Evolutionary conservation across 1,140 invertebrate genomes (phyloP), one percentile per base, ranked within the genome.

Genomic region (Uloborus diversus): DNA sequence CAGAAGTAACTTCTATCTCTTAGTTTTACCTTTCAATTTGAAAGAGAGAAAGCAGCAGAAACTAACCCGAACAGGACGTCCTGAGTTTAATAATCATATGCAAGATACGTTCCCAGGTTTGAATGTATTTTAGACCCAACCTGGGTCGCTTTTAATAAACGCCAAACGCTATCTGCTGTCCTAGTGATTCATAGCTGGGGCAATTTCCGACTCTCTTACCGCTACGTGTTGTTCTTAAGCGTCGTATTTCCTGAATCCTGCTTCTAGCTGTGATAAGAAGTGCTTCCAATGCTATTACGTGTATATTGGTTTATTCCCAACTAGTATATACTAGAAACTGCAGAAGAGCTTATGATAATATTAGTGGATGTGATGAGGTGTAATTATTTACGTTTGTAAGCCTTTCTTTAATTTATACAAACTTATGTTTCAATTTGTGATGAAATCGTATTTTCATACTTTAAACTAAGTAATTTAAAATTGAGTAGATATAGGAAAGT

Each of bases 141-240:
- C n/a, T 30, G 68, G n/a, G 25, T 35, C 27, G 47, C 66, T 59
- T 66, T 42, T 33, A 71, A 71, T 51, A 28, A 59, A 20, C 56
- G n/a, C 20, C 17, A 23, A 7, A n/a, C 51, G 33, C 25, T 71
- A 71, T 71, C 68, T 71, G 53, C 68, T 59, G 53, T 32, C 37
- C 33, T 33, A 37, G 32, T 71, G 68, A 71, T 71, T 71, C 68
- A 71, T 71, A 59, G 68, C 53, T 71, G 14, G 33, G 30, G 68
- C 53, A 71, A 71, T 71, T 71, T 71, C 68, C 53, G 68, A 59
- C 68, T 59, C 53, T 57, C 51, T 59, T 51, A 27, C 32, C n/a
- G 25, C 51, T 59, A 30, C 53, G 30, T 59, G 32, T 69, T 33
- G 49, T 69, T 69, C 30, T 71, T 56, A 20, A 30, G 68, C 57